phyloP scores from a whole-genome alignment of 2,113 vertebrate genomes.

The Perccottus glenii region DNA sequence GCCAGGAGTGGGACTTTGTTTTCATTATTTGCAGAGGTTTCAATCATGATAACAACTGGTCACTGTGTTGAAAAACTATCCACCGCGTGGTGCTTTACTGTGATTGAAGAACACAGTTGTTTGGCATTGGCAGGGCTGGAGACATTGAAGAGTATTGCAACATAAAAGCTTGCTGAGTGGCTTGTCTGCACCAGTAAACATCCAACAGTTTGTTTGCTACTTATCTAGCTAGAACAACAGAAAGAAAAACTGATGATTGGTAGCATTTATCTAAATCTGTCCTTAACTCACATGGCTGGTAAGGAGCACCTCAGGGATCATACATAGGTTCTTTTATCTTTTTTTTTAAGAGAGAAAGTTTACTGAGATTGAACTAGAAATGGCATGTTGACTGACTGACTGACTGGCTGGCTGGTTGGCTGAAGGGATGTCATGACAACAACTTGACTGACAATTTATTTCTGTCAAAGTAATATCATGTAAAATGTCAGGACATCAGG shows the following conservation, averaged over 20 bases:
- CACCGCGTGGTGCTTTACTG: not conserved
- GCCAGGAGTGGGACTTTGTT: slow-evolving; percentile 11
- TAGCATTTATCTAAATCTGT: too few relatives aligned
- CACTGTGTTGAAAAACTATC: slow-evolving; percentile 8
- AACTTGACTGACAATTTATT: not conserved
- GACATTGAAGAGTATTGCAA: slow-evolving; percentile 31
- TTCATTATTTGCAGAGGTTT: slow-evolving; percentile 19
- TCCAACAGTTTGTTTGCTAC: slow-evolving; percentile 26
- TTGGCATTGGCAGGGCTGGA: slow-evolving; percentile 17
- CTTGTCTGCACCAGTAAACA: slow-evolving; percentile 21
- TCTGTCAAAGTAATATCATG: slow-evolving; percentile 7
- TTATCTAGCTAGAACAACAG: slow-evolving; percentile 17
- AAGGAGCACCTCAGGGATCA: too few relatives aligned
- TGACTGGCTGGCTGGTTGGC: too few relatives aligned
- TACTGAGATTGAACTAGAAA: not conserved
- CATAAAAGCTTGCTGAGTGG: slow-evolving; percentile 32
- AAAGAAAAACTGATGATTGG: slow-evolving; percentile 1
- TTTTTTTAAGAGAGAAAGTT: not conserved
- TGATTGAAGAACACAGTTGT: slow-evolving; percentile 16
- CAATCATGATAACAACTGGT: slow-evolving; percentile 4
- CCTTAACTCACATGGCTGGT: too few relatives aligned
- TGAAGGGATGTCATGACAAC: not conserved
- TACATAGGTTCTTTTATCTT: too few relatives aligned
- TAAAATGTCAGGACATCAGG: slow-evolving; percentile 3
- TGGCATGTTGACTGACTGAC: not conserved